Conservation (phyloP, 2,797 vertebrate genomes). For the Crossoptilon crossoptilon region DNA sequence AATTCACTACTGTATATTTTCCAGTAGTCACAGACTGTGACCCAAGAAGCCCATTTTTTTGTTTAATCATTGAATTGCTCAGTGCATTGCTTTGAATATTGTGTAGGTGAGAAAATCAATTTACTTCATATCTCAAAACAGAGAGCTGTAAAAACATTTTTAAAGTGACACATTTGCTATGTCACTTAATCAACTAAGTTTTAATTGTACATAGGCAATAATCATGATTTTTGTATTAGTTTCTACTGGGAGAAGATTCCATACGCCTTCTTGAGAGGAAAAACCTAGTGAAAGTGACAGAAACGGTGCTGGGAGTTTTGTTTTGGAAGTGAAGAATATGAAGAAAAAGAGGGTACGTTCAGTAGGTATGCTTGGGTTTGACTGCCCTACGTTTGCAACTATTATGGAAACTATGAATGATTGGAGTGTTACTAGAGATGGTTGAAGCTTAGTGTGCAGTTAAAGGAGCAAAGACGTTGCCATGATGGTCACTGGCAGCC, state of each 20-base stretch:
- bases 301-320: not conserved
- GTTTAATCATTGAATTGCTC: not conserved
- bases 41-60: not conserved
- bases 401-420: not conserved
- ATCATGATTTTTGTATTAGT: not conserved
- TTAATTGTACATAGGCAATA: not conserved
- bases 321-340: not conserved
- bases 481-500: not conserved
- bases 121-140: not conserved
- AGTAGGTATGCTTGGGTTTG: not conserved
- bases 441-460: not conserved
- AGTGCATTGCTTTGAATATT: not conserved
- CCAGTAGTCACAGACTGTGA: not conserved
- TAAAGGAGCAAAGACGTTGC: not conserved
- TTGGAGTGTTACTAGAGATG: not conserved
- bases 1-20: not conserved
- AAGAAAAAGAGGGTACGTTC: not conserved
- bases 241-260: not conserved
- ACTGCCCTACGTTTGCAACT: rapidly evolving
- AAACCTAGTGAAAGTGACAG: not conserved
- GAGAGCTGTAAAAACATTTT: not conserved
- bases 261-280: not conserved
- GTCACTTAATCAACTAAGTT: not conserved
- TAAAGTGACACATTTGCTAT: not conserved
- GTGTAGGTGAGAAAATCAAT: slow-evolving; percentile 1